Base-by-base conservation (phyloP, 2,113 vertebrate genomes). In the Halichoerus grypus region DNA sequence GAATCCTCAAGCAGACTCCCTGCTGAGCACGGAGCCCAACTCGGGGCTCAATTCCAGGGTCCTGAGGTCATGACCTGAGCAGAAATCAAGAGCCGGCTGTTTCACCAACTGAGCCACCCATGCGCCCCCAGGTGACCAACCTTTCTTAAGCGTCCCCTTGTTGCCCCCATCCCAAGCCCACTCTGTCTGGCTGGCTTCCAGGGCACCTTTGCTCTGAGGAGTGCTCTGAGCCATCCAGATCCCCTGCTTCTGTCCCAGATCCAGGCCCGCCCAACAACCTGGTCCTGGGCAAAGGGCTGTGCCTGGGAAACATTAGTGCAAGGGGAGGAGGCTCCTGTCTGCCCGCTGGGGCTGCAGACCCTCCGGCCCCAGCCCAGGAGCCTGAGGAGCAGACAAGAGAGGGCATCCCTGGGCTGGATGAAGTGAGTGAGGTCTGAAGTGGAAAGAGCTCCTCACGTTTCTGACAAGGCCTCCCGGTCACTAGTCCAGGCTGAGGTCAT, bases 141-240 rank as follows among this genome's bases (percentile, higher is more conserved):
- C 19, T 28, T 85, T 85, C 72, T 80, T 59, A 74, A 31, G 7
- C 42, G n/a, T 28, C 13, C 36, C 85, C 51, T 59, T 3, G 3
- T 14, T 19, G 12, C 15, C 33, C 87, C 51, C 51, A 61, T 46
- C 14, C 39, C 24, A 51, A 33, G 69, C 13, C 79, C 42, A 33
- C 18, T 26, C 33, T 31, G 49, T 61, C 85, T 21, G 3, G 7
- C 39, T 16, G 19, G 61, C 63, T 79, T 83, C 61, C 46, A 55
- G 19, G 28, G 33, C 19, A 89, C 15, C 61, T 65, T 49, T 19
- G n/a, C 81, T 90, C 26, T 51, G 36, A 81, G 80, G 18, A 83
- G 24, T 0, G 1, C 63, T 51, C 14, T 7, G n/a, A 21, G 46
- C 31, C 72, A 4, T 2, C 74, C 18, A 14, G 16, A 42, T 16